Evolutionary conservation across 2,888 invertebrate genomes (phyloP), one percentile per base, ranked within the genome.

Genomic region (Smittia sp.): DNA sequence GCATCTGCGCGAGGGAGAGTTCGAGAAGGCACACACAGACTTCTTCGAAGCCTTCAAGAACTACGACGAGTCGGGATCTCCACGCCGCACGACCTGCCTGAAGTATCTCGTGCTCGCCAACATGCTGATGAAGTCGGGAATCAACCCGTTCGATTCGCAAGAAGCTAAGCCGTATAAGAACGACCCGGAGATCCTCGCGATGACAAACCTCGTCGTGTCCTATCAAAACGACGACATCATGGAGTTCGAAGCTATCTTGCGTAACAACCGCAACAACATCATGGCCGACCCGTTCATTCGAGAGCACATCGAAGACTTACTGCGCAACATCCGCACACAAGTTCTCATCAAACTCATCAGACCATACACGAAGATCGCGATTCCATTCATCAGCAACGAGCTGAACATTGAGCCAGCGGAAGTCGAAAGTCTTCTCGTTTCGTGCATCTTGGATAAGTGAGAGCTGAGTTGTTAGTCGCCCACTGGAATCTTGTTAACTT

Each of bases 41-140:
- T 99, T 99, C 84, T 99, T 99, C 82, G 98, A 99, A 83, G 98
- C 98, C 1, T 98, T 98, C 81, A 98, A 98, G 84, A 99, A 98
- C 81, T 99, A 99, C 80, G 99, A 99, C 84, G 99, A 99, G 83
- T 97, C 97, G 13, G 99, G 99, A 41, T 96, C 96, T 78, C 96
- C 96, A 15, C 85, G 98, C 78, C 86, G 99, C 75, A 98, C 98
- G 32, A 97, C 97, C 0, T 99, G 98, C 81, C 86, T 99, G 74
- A 99, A 99, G 83, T 99, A 99, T 83, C 86, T 99, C 77, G 98
- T 99, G 46, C 84, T 99, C 79, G 98, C 99, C 18, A 99, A 98
- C 83, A 99, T 99, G 99, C 85, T 98, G 76, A 99, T 98, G 97
- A 98, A 98, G 81, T 98, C 98, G 2, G 98, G 96, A 41, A 99